A percentile compares a stretch with the other conserved stretches of the same genome.
Evolutionary conservation across 2,888 invertebrate genomes (phyloP).

Genomic region (Melinopterus prodromus): DNA sequence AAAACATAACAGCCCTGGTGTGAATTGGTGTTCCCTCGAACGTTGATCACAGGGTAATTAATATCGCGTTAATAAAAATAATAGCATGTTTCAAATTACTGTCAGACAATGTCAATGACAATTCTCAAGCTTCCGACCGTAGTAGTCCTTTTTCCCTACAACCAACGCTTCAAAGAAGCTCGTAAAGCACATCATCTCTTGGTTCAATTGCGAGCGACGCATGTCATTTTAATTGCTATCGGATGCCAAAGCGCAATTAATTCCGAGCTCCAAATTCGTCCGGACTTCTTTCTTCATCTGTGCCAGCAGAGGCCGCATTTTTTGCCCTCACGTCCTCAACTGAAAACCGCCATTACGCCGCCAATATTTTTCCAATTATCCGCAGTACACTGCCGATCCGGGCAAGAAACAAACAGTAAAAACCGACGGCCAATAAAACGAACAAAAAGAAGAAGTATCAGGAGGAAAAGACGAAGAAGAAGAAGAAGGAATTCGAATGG

Average conservation of each 20-base stretch:
- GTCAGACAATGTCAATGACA: too few species aligned
- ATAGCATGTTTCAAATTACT: too few species aligned
- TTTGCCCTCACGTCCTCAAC: background rate
- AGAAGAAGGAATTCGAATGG: conserved; percentile 4
- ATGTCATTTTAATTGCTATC: conserved; percentile 4
- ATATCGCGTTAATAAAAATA: too few species aligned
- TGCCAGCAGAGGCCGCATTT: background rate
- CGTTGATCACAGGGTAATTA: too few species aligned
- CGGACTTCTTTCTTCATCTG: background rate
- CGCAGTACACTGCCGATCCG: background rate
- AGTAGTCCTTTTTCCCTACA: background rate
- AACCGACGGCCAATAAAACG: background rate
- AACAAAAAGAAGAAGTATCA: background rate
- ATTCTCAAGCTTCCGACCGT: background rate
- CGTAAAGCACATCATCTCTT: background rate
- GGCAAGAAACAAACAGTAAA: background rate
- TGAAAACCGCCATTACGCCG: background rate
- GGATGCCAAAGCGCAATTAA: conserved; percentile 4
- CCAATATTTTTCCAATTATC: background rate
- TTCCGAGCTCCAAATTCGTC: background rate
- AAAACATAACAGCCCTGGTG: too few species aligned
- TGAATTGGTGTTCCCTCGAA: too few species aligned
- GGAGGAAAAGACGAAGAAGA: conserved; percentile 1
- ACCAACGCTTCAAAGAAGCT: background rate
- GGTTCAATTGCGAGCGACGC: background rate